Conservation (phyloP, 2,888 invertebrate genomes). For the Limnephilus marmoratus region DNA sequence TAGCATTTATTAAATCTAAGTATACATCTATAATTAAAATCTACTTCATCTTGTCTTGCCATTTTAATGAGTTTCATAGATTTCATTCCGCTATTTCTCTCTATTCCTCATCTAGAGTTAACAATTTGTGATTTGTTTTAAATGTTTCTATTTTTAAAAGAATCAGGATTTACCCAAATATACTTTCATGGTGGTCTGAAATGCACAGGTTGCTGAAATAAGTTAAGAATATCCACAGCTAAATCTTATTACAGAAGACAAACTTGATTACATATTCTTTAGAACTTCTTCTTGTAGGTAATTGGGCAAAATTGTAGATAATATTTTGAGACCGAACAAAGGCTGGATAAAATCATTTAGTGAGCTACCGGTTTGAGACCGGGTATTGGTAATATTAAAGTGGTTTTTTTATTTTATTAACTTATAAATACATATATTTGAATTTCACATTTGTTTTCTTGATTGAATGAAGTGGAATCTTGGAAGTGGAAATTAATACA, state of each 20-base stretch:
- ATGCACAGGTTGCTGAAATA: neutral
- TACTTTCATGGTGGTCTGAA: neutral
- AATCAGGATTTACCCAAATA: neutral
- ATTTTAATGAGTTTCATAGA: neutral
- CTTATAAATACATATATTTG: no score
- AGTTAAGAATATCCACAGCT: neutral
- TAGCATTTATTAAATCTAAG: neutral
- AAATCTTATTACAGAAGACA: neutral
- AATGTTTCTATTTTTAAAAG: neutral
- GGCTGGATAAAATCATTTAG: no score
- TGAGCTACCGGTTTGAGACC: neutral
- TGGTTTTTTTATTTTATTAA: no score
- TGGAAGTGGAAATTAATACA: no score
- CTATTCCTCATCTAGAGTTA: neutral
- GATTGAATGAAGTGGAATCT: no score
- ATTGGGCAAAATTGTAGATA: no score
- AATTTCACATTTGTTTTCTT: no score
- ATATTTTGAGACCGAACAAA: no score
- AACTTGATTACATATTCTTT: neutral
- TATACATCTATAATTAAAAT: neutral
- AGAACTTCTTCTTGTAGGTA: no score
- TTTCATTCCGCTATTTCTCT: neutral
- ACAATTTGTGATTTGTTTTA: neutral
- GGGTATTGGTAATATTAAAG: neutral
- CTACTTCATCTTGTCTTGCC: neutral